These are phyloP conservation scores for Oscheius sp. DNA, from an alignment of 2,888 invertebrate species.

Conservation along the genomic window DNA sequence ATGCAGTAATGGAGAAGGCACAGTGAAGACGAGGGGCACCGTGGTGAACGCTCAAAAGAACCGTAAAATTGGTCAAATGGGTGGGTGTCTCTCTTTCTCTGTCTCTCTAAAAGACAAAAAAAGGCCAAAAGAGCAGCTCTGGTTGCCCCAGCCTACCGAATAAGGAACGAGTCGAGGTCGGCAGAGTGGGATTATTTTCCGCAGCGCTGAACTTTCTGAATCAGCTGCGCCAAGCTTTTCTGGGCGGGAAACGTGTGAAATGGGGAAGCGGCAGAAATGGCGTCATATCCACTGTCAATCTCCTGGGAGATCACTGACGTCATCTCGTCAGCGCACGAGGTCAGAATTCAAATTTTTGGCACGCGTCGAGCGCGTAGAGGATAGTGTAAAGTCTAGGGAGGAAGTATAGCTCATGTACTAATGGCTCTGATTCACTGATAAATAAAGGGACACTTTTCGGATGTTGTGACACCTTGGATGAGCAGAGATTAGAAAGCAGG, in stretches of 20 bases:
- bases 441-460: too few species aligned
- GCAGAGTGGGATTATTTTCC: constrained; percentile 4
- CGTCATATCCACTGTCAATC: background rate
- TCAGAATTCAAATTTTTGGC: too few species aligned
- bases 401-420: too few species aligned
- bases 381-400: too few species aligned
- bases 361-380: too few species aligned
- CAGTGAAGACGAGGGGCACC: background rate
- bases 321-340: background rate
- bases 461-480: too few species aligned
- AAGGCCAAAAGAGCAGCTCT: background rate
- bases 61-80: background rate
- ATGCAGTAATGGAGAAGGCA: constrained; percentile 7
- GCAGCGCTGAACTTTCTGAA: background rate
- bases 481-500: too few species aligned
- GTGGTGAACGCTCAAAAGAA: background rate
- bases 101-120: background rate
- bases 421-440: too few species aligned
- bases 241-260: background rate
- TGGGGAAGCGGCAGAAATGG: background rate
- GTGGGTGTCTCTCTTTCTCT: background rate
- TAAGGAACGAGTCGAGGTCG: constrained; percentile 8
- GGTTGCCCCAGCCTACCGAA: background rate
- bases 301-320: constrained; percentile 6
- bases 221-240: background rate